Evolutionary conservation across 2,797 vertebrate species (phyloP), one percentile per base, ranked within the genome.

Genomic region (Sebastes nivosus): DNA sequence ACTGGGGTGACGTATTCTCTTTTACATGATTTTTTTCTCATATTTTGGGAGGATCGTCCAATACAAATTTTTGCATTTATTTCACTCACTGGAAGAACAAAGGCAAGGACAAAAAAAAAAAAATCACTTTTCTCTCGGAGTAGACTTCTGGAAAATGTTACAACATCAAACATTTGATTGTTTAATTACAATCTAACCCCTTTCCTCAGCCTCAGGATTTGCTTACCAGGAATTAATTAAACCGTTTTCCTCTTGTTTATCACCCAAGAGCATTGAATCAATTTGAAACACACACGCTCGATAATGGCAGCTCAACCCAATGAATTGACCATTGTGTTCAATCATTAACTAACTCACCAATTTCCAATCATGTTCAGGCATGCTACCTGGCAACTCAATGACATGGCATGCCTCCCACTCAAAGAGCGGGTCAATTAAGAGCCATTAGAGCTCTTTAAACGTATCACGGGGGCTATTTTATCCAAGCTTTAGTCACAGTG

Each of bases 341-440:
- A 68, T 82, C 74, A 81, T 74, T 54, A 69, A 79, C 72, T 13
- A 81, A 57, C 54, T 25, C 8, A 27, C 32, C 30, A 72, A 16
- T 73, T 77, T 81, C 68, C 50, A 57, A 74, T 90, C 79, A 77
- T 84, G 79, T 80, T 75, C 71, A 81, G 66, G 72, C 87, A 74
- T 72, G 74, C 65, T 75, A 63, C 60, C 64, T 63, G 30, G n/a
- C 63, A 84, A 74, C 65, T 25, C 36, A 67, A 61, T 57, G 64
- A 80, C 54, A 75, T 73, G 63, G 81, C 60, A 9, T 32, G 4
- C 22, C 70, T 77, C 32, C 25, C 27, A 9, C 72, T 70, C 30
- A 67, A 75, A 78, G 68, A 85, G 46, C 7, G 32, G 52, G 20
- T 18, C 52, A 72, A 86, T 89, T 84, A 75, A 50, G 24, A 75